Conservation (phyloP, 2,113 vertebrate species). For the Nerophis ophidion region DNA sequence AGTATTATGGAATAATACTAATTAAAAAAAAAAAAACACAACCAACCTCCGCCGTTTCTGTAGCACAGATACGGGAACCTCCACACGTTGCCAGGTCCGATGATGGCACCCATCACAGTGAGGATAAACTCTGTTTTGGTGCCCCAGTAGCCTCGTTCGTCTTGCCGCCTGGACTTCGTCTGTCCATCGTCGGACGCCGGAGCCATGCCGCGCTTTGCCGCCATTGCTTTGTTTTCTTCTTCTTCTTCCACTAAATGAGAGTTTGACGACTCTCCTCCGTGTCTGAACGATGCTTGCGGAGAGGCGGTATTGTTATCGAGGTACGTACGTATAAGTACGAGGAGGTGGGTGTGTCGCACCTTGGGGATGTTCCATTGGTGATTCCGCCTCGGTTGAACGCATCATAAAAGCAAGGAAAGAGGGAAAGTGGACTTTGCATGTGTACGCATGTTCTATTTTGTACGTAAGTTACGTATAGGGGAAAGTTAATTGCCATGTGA, state of each 20-base stretch:
- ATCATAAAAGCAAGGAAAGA: too few relatives aligned
- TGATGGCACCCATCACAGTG: slow-evolving; percentile 58
- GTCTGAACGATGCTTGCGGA: too few relatives aligned
- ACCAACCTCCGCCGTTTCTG: slow-evolving; percentile 52
- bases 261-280: too few relatives aligned
- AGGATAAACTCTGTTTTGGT: slow-evolving; percentile 54
- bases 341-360: not conserved
- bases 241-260: not conserved
- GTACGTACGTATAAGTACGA: too few relatives aligned
- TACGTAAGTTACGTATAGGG: too few relatives aligned
- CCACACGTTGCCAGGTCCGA: slow-evolving; percentile 57
- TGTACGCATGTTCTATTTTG: too few relatives aligned
- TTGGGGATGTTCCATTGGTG: not conserved
- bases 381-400: too few relatives aligned
- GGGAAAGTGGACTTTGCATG: too few relatives aligned
- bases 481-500: too few relatives aligned
- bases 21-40: not conserved
- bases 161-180: not conserved
- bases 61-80: slow-evolving; percentile 59
- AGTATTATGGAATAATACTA: not conserved
- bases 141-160: slow-evolving; percentile 41
- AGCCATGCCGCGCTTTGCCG: not conserved
- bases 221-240: not conserved
- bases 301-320: too few relatives aligned
- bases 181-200: not conserved